A percentile compares a stretch with the other conserved stretches of the same genome.
Conservation (phyloP, 2,888 invertebrate species). For the Drosophila fulvimacula region DNA sequence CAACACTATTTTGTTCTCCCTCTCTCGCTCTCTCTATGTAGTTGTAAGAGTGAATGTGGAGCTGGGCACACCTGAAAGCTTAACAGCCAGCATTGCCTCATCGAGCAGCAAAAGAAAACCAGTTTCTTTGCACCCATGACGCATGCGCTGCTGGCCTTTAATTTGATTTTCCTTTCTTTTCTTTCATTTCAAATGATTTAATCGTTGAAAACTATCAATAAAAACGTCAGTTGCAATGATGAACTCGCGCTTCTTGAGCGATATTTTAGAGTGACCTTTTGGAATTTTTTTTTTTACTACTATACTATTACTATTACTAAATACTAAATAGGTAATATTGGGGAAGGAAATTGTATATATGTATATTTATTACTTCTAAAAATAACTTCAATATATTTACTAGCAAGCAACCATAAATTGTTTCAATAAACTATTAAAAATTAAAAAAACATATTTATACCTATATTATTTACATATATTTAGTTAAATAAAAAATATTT, state of each 20-base stretch:
- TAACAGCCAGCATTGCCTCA: constrained; percentile 77
- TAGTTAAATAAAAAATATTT: not conserved
- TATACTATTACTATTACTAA: too few species aligned
- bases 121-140: constrained; percentile 70
- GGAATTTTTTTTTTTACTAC: too few species aligned
- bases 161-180: constrained; percentile 32
- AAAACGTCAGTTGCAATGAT: constrained; percentile 5
- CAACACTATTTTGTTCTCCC: not conserved
- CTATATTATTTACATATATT: not conserved
- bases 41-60: constrained; percentile 23
- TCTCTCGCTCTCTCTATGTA: not conserved
- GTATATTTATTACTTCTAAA: too few species aligned
- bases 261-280: not conserved
- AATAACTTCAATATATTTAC: too few species aligned
- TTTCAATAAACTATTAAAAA: too few species aligned
- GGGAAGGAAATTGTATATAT: not conserved
- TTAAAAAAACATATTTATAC: too few species aligned
- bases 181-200: constrained; percentile 39
- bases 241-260: not conserved
- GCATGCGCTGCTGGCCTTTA: constrained; percentile 51
- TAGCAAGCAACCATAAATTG: too few species aligned
- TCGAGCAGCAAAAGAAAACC: constrained; percentile 50
- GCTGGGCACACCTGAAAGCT: constrained; percentile 68
- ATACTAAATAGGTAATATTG: too few species aligned
- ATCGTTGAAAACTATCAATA: constrained; percentile 15